Conservation (phyloP, 2,113 vertebrate species). For the Kryptolebias marmoratus region DNA sequence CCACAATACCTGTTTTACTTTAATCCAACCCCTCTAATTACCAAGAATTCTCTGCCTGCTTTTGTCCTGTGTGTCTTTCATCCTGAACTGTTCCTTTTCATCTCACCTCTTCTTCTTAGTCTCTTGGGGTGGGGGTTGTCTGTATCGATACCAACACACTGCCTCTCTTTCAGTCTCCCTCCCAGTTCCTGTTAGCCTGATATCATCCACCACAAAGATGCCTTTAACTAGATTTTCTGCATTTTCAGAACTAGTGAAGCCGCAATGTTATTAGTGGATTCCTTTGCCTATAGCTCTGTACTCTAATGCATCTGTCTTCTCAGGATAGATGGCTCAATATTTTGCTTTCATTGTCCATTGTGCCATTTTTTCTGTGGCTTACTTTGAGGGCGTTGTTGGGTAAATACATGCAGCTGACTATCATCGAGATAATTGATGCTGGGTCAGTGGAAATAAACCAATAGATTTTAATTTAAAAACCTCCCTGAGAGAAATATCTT, state of each 20-base stretch:
- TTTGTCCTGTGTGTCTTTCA: conserved; percentile 8
- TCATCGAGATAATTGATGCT: conserved; percentile 51
- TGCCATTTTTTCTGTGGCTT: conserved; percentile 19
- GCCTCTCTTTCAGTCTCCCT: conserved; percentile 17
- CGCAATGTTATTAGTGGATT: conserved; percentile 44
- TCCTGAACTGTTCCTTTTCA: conserved; percentile 5
- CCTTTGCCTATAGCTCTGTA: conserved; percentile 25
- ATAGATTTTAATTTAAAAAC: conserved; percentile 66
- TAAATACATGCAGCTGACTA: conserved; percentile 54
- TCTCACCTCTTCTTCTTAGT: background rate
- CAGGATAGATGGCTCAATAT: conserved; percentile 34
- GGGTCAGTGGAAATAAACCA: conserved; percentile 47
- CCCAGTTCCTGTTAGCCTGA: conserved; percentile 10
- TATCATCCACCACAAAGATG: conserved; percentile 6
- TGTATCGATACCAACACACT: background rate
- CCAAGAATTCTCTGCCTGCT: conserved; percentile 1
- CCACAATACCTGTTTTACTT: conserved; percentile 4
- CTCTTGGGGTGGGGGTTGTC: background rate
- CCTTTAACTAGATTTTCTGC: conserved; percentile 31
- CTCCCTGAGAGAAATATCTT: conserved; percentile 47
- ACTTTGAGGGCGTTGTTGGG: conserved; percentile 45
- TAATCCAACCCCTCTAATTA: conserved; percentile 47
- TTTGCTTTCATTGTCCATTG: conserved; percentile 15
- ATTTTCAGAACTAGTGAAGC: conserved; percentile 41
- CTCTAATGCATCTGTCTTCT: conserved; percentile 43